Conservation (phyloP, 2,888 invertebrate species). For the Cetonia aurata region DNA sequence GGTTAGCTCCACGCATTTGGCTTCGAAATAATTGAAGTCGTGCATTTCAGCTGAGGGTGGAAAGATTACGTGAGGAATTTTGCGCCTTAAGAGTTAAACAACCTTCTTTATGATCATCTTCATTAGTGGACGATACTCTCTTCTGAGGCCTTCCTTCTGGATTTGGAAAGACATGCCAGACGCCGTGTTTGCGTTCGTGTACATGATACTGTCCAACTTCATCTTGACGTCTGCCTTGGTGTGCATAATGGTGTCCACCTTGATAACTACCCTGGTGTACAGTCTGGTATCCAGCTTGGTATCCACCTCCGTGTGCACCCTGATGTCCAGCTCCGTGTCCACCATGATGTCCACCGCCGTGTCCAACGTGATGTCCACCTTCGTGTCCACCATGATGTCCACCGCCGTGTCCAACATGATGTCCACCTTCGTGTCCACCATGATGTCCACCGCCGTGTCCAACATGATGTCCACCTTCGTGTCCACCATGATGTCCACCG, state of each 20-base stretch:
- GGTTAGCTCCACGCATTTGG: too few relatives aligned
- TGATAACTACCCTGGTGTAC: conserved; percentile 73
- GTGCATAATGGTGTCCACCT: conserved; percentile 72
- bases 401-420: neutral
- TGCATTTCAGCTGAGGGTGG: too few relatives aligned
- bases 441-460: conserved; percentile 2
- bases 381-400: conserved; percentile 5
- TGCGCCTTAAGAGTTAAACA: conserved; percentile 57
- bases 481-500: neutral
- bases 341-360: too few relatives aligned
- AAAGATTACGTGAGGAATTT: too few relatives aligned
- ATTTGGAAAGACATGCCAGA: too few relatives aligned
- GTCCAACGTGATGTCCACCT: too few relatives aligned
- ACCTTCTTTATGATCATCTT: conserved; percentile 66
- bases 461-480: neutral
- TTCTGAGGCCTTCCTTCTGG: too few relatives aligned
- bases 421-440: conserved; percentile 7
- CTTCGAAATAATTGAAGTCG: too few relatives aligned
- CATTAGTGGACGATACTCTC: conserved; percentile 96
- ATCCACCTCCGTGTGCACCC: conserved; percentile 70
- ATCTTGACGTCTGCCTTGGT: conserved; percentile 50
- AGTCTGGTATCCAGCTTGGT: conserved; percentile 65
- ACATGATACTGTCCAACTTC: too few relatives aligned
- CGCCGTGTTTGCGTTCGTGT: too few relatives aligned
- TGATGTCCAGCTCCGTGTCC: too few relatives aligned